A percentile compares a stretch with the other conserved stretches of the same genome.
Evolutionary conservation across 1,140 invertebrate genomes (phyloP).

Genomic region (Coenobita brevimanus): DNA sequence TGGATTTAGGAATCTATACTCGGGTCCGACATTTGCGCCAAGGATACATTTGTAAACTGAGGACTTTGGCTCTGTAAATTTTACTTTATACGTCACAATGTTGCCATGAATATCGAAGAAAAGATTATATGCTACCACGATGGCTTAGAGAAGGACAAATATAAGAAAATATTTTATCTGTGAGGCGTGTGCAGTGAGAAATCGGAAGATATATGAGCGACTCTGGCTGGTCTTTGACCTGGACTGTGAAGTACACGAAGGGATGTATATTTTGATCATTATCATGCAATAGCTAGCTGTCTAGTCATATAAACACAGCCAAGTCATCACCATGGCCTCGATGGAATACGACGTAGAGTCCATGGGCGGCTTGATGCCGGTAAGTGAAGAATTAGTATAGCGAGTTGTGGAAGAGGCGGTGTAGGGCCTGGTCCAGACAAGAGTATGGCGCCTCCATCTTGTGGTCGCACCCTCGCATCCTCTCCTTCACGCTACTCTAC

Average conservation of each 20-base stretch:
- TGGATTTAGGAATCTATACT: slow-evolving; percentile 61
- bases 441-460: slow-evolving; percentile 60
- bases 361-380: slow-evolving; percentile 61
- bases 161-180: background rate
- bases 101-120: slow-evolving; percentile 39
- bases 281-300: slow-evolving; percentile 47
- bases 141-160: slow-evolving; percentile 43
- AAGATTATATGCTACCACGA: slow-evolving; percentile 34
- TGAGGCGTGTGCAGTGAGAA: slow-evolving; percentile 37
- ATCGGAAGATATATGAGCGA: slow-evolving; percentile 57
- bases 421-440: slow-evolving; percentile 20
- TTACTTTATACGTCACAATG: slow-evolving; percentile 48
- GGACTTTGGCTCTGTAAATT: slow-evolving; percentile 40
- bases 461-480: background rate
- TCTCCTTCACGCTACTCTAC: too few species aligned
- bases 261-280: slow-evolving; percentile 26
- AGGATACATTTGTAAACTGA: slow-evolving; percentile 67
- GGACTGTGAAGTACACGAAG: slow-evolving; percentile 49
- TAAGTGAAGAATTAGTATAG: slow-evolving; percentile 25
- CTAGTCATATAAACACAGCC: slow-evolving; percentile 25
- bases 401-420: background rate
- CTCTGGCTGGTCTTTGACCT: slow-evolving; percentile 52
- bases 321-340: slow-evolving; percentile 53
- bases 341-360: slow-evolving; percentile 61
- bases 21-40: slow-evolving; percentile 63